Evolutionary conservation across 2,113 vertebrate species (phyloP), one percentile per base, ranked within the genome.

Genomic region (Dipodomys ordii): DNA sequence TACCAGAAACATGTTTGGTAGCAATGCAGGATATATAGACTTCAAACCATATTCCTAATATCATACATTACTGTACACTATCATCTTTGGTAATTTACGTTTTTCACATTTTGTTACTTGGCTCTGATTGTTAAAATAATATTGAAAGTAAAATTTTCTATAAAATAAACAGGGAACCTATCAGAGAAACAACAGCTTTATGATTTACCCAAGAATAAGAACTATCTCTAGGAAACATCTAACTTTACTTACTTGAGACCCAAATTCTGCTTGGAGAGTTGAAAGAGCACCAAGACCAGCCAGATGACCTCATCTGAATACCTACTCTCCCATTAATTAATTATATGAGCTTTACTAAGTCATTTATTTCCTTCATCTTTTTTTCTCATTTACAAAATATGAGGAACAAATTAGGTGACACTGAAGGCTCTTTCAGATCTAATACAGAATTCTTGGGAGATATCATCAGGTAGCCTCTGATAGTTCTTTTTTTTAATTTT

Each of bases 311-410:
- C 28, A 78, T 20, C 25, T 92, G 53, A 49, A 18, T 30, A 57
- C n/a, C 69, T 10, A 13, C 5, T 68, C 35, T 65, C 46, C 10
- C 57, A 94, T n/a, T 90, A 84, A 89, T 35, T 88, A 77, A 18
- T 32, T 44, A 84, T 30, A 35, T 46, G 64, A 92, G 39, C 69
- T 84, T 95, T 28, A 6, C 27, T 10, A 90, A 93, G 44, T 67
- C 57, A 87, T 76, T 92, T 79, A 39, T 22, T 73, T 87, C 25
- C 46, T 83, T 82, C 60, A 65, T 53, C 16, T 53, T 69, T 46
- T 88, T 91, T 82, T 64, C 67, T 88, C 69, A 91, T 83, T 32
- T 73, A 32, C 81, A 90, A 96, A 93, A 88, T 49, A 89, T 74
- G 27, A 93, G 83, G 32, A n/a, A 20, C 49, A 87, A 94, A 72